phyloP scores from a whole-genome alignment of 1,140 invertebrate genomes.

The Drosophila willistoni region DNA sequence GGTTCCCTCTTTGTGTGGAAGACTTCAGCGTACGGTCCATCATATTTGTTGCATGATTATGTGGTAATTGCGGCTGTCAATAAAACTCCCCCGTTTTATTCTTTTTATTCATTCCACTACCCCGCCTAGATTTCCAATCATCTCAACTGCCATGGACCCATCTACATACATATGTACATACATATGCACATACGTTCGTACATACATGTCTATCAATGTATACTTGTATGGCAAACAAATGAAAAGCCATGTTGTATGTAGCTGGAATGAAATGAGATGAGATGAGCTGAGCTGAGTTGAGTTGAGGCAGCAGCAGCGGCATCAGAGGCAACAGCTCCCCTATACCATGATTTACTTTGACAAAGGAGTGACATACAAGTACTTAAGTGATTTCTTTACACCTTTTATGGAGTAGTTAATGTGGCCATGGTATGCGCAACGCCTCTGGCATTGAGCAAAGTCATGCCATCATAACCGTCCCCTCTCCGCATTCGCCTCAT shows the following conservation, averaged over 20 bases:
- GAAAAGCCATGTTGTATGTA: constrained; percentile 19
- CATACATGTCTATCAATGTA: not conserved
- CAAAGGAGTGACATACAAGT: constrained; percentile 81
- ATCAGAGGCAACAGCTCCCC: constrained; percentile 17
- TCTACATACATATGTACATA: constrained; percentile 17
- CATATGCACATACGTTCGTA: constrained; percentile 18
- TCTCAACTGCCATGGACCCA: constrained; percentile 1
- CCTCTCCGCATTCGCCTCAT: not conserved
- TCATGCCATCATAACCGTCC: constrained; percentile 50
- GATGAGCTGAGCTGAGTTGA: not conserved
- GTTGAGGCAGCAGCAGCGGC: not conserved
- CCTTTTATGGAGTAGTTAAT: constrained; percentile 81
- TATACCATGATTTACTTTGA: constrained; percentile 77
- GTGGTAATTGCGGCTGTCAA: constrained; percentile 83
- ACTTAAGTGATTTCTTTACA: constrained; percentile 82
- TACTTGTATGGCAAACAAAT: constrained; percentile 27
- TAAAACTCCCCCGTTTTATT: constrained; percentile 82
- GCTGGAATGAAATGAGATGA: constrained; percentile 24
- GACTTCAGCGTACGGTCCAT: constrained; percentile 38
- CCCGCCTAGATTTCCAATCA: constrained; percentile 57
- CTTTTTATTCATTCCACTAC: constrained; percentile 73
- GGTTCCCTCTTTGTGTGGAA: constrained; percentile 51
- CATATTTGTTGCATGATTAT: constrained; percentile 82
- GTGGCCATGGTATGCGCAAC: constrained; percentile 65
- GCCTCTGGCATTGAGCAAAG: constrained; percentile 68